phyloP scores from a whole-genome alignment of 2,113 vertebrate genomes.

The Mustelus asterias region DNA sequence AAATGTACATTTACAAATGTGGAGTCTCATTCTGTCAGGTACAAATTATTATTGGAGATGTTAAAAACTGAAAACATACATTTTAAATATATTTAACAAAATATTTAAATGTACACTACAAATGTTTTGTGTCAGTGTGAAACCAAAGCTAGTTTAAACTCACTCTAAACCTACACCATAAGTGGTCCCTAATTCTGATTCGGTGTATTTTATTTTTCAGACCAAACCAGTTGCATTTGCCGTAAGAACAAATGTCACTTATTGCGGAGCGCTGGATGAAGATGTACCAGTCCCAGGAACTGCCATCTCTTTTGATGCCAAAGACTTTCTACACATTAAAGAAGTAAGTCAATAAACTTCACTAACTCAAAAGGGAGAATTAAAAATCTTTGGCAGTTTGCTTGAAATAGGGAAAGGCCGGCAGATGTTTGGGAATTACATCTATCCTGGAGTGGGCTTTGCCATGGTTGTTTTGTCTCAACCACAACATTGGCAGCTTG shows the following conservation, averaged over 20 bases:
- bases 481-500: no score
- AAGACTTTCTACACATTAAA: conserved; percentile 98
- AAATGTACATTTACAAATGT: not conserved
- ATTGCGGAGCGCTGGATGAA: conserved; percentile 90
- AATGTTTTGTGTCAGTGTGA: not conserved
- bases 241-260: conserved; percentile 92
- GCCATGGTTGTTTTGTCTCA: not conserved
- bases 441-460: not conserved
- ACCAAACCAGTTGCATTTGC: conserved; percentile 91
- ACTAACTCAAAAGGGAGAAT: not conserved
- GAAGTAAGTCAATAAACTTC: conserved; percentile 62
- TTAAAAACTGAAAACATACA: no score
- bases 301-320: conserved; percentile 90
- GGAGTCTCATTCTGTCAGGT: not conserved
- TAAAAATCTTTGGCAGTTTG: not conserved
- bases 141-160: not conserved
- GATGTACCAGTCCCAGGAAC: conserved; percentile 92
- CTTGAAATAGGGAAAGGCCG: not conserved
- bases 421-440: no score
- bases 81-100: no score
- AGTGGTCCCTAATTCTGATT: not conserved
- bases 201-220: conserved; percentile 51
- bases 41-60: not conserved
- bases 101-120: not conserved
- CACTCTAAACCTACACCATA: not conserved